These are phyloP conservation scores for Agrypnia vestita DNA, from an alignment of 1,140 invertebrate species.

Conservation along the genomic window DNA sequence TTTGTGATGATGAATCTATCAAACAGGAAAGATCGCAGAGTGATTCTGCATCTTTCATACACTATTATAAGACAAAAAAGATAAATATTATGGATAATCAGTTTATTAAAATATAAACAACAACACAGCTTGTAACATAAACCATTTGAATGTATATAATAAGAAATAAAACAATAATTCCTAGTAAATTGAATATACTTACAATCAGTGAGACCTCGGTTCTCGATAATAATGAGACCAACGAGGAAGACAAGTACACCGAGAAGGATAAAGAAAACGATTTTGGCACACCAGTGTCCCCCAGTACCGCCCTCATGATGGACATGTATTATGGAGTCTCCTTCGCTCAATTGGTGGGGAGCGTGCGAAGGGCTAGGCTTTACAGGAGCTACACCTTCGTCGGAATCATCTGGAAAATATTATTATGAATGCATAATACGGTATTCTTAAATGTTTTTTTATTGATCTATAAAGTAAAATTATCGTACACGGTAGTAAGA, in stretches of 20 bases:
- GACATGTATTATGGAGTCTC: constrained; percentile 82
- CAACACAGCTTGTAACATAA: too few species aligned
- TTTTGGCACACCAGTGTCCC: constrained; percentile 86
- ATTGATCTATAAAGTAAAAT: too few species aligned
- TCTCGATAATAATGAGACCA: constrained; percentile 85
- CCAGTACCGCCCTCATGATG: constrained; percentile 83
- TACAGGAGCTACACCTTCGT: constrained; percentile 52
- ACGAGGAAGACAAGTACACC: constrained; percentile 80
- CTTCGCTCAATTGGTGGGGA: constrained; percentile 66
- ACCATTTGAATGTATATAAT: too few species aligned
- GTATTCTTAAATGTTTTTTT: too few species aligned
- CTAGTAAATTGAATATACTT: constrained; percentile 66
- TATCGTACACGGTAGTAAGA: too few species aligned
- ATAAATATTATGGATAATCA: too few species aligned
- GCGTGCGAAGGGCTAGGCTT: constrained; percentile 41
- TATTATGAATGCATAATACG: neutral
- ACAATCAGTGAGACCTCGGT: constrained; percentile 85
- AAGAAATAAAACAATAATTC: neutral
- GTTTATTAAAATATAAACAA: too few species aligned
- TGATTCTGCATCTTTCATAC: too few species aligned
- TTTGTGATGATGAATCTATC: too few species aligned
- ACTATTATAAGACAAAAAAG: too few species aligned
- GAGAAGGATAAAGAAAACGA: constrained; percentile 84
- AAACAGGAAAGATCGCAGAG: too few species aligned
- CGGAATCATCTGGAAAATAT: constrained; percentile 59